Evolutionary conservation across 1,140 invertebrate genomes (phyloP), one percentile per base, ranked within the genome.

Genomic region (Heliconius himera): DNA sequence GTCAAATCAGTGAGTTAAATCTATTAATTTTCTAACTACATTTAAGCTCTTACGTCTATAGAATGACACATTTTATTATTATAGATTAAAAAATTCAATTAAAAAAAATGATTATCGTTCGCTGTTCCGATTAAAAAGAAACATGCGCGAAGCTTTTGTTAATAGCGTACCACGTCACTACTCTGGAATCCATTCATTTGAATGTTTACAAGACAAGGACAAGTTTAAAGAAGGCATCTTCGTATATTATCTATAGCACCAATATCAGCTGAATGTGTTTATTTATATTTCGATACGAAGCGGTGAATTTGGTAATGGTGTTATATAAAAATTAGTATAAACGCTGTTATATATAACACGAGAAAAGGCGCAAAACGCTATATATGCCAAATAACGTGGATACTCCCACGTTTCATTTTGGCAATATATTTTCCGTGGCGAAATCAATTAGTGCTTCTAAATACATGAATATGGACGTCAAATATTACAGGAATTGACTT

Each of bases 401-500:
- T 29, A 0, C 11, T n/a, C 6, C 22, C 22, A 3, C 56, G 16
- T 66, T 11, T 1, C 29, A 66, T 66, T 66, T 66, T 66, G 22
- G 60, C 60, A 66, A 66, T 66, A 66, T 66, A 1, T 13, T 26
- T 66, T n/a, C 13, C 26, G 26, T 29, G 60, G 60, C 60, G 54
- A 82, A 80, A 80, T 77, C 54, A 81, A 82, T 81, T 73, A 76
- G 76, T 80, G 82, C 80, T 81, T 70, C 76, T 82, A 84, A 81
- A 87, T 88, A 86, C 83, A 82, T 81, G 76, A 81, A 81, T 83
- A 90, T 90, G 89, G 91, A 91, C 90, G 89, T 85, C 89, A 92
- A 93, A 90, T 85, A 88, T 89, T 90, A 89, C 82, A 90, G 85
- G 87, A 93, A 91, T 92, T 94, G 90, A 94, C 91, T 93, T 91